Base-by-base conservation (phyloP, 2,888 invertebrate species). In the Agrotis exclamationis region DNA sequence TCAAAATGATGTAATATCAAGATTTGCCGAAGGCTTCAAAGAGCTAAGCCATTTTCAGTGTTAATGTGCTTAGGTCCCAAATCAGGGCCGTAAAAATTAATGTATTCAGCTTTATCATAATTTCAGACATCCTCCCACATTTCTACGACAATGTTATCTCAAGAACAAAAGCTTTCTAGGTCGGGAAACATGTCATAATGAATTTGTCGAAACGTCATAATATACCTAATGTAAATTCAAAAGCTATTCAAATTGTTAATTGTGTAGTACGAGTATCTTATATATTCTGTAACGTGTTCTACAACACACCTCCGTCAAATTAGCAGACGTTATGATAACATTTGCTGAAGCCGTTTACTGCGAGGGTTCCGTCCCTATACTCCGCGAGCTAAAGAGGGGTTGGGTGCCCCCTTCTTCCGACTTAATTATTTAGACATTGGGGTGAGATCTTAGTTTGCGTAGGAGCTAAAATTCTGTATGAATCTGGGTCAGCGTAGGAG, bases 321-420 rank as follows among this genome's bases (percentile, higher is more conserved):
- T 91, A 91, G 87, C 86, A 70, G 83, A 84, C 86, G 77, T 87
- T 87, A 87, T 85, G 88, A 90, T 86, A 92, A 91, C 89, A 92
- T 93, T 90, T 88, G 86, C 89, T 85, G 85, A 84, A 85, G 80
- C 75, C 80, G 82, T 89, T 91, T 92, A 90, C 89, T 88, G 85
- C 85, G 85, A 88, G 91, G 89, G 87, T 79, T 76, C 79, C 79
- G 28, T 18, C 69, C 79, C 79, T 65, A 66, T 44, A 47, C 20
- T 20, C 39, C 45, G 20, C 33, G 45, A 60, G 6, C 33, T 68
- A 24, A 47, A 59, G 24, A 50, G 74, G 54, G 57, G 48, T 54
- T 50, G 48, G 73, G 59, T 54, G 65, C 50, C 73, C 53, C 50
- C 57, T 63, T 24, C 54, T 57, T 44, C 13, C 18, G 63, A 72